phyloP scores from a whole-genome alignment of 2,113 vertebrate species.

The Nothoprocta pentlandii region DNA sequence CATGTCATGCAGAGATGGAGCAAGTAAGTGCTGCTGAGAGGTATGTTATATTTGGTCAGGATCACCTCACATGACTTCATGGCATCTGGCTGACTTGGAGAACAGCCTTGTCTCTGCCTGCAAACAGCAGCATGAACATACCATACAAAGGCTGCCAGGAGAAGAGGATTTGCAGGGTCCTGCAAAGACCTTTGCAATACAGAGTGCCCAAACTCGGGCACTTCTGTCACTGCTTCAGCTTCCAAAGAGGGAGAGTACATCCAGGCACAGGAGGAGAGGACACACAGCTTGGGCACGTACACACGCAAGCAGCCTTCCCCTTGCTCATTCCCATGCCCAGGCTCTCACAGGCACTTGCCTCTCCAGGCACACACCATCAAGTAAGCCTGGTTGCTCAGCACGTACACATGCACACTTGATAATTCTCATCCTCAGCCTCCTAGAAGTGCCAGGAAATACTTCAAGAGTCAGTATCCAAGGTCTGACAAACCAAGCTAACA shows the following conservation, averaged over 20 bases:
- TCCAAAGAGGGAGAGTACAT: background rate
- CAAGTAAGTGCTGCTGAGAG: background rate
- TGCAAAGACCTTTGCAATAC: background rate
- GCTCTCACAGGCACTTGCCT: fast-evolving
- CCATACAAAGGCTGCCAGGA: background rate
- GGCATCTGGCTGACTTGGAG: conserved; percentile 62
- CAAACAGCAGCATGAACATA: background rate
- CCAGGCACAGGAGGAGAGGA: background rate
- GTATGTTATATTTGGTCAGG: conserved; percentile 18
- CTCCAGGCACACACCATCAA: fast-evolving
- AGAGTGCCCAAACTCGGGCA: background rate
- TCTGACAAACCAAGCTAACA: fast-evolving
- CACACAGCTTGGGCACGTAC: fast-evolving
- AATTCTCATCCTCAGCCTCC: conserved; percentile 2
- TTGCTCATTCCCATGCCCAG: fast-evolving
- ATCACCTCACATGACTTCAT: conserved; percentile 34
- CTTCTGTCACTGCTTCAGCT: background rate
- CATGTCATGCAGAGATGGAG: background rate
- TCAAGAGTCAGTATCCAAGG: fast-evolving
- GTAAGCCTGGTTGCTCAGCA: fast-evolving
- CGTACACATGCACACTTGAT: fast-evolving
- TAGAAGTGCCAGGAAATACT: background rate
- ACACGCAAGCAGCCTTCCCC: background rate
- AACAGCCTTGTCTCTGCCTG: background rate
- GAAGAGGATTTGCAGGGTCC: background rate